These are phyloP conservation scores for Ectropis grisescens DNA, from an alignment of 1,140 invertebrate species.

Conservation along the genomic window DNA sequence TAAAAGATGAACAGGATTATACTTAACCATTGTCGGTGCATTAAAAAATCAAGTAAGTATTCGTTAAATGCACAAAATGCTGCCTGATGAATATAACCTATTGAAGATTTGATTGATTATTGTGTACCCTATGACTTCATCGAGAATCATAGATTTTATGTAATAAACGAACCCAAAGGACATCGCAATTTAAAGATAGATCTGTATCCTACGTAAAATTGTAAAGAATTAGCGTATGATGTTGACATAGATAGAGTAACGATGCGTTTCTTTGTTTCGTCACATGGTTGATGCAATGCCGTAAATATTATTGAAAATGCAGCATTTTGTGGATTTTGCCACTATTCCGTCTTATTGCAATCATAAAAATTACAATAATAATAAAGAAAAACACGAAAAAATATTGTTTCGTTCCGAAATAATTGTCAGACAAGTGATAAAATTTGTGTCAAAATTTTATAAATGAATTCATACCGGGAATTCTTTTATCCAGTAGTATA, in stretches of 20 bases:
- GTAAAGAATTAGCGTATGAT: too few relatives aligned
- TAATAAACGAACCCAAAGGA: not conserved
- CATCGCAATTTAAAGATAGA: not conserved
- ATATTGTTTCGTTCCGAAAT: not conserved
- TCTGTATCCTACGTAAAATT: too few relatives aligned
- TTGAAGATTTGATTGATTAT: constrained; percentile 36
- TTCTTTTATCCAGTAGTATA: too few relatives aligned
- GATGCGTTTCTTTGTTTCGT: constrained; percentile 12
- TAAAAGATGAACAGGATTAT: constrained; percentile 56
- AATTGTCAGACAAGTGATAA: not conserved
- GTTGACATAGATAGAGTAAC: too few relatives aligned
- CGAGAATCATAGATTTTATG: constrained; percentile 11
- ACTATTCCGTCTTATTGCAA: too few relatives aligned
- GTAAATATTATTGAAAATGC: not conserved
- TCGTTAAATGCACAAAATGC: constrained; percentile 7
- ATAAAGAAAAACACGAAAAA: too few relatives aligned
- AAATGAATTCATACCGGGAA: not conserved
- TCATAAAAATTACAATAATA: too few relatives aligned
- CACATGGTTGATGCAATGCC: constrained; percentile 14
- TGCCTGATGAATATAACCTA: constrained; percentile 35
- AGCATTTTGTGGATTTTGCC: too few relatives aligned
- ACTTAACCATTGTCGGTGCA: constrained; percentile 42
- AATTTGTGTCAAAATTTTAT: not conserved
- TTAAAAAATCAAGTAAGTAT: constrained; percentile 52
- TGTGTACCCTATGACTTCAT: constrained; percentile 38